Conservation (phyloP, 2,113 vertebrate species). For the Rattus norvegicus region DNA sequence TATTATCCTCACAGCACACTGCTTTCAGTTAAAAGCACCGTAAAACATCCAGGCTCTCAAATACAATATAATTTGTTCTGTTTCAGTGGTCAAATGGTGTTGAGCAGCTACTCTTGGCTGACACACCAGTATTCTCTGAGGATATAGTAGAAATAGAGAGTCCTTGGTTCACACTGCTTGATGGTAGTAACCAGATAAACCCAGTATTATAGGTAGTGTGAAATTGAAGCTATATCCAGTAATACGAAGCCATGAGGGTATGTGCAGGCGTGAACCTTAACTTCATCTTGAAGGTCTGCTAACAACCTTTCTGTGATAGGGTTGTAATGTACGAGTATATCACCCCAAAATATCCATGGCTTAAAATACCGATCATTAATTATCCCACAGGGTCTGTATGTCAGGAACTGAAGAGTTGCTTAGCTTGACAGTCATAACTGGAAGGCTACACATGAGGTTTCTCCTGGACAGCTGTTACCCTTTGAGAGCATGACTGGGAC, state of each 20-base stretch:
- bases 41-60: not conserved
- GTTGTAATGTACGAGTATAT: not conserved
- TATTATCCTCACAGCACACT: not conserved
- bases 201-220: not conserved
- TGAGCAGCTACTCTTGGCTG: not conserved
- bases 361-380: not conserved
- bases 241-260: not conserved
- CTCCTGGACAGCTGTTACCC: not conserved
- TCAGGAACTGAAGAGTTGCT: not conserved
- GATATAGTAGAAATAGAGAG: not conserved
- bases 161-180: not conserved
- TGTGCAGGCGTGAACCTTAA: not conserved
- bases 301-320: not conserved
- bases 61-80: slow-evolving; percentile 1
- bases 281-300: not conserved
- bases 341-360: not conserved
- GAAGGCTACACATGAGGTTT: not conserved
- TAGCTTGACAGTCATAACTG: not conserved
- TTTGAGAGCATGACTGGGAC: not conserved
- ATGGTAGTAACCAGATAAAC: not conserved
- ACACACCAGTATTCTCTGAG: not conserved
- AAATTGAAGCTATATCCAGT: not conserved
- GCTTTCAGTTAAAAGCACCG: not conserved
- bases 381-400: not conserved
- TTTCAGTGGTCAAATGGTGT: not conserved